Percentiles rank a stretch among this genome's conserved stretches.
These are phyloP conservation scores for Huso huso DNA, from an alignment of 2,797 vertebrate genomes.

Conservation along the genomic window DNA sequence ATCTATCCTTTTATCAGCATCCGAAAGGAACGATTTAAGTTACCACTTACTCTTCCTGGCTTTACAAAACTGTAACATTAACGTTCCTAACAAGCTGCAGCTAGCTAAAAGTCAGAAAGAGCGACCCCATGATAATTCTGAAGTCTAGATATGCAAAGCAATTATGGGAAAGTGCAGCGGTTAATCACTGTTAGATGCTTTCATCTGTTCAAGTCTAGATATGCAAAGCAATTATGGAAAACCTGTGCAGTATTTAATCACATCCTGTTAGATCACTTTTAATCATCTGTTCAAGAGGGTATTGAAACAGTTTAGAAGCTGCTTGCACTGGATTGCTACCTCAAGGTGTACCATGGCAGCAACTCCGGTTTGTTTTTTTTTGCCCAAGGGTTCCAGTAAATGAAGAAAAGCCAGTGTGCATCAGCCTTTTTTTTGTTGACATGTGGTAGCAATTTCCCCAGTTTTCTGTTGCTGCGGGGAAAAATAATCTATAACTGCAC, in stretches of 20 bases:
- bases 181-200: conserved; percentile 14
- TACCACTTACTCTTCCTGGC: no score
- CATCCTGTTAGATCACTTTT: no score
- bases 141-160: conserved; percentile 9
- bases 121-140: background rate
- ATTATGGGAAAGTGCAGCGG: conserved; percentile 12
- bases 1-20: no score
- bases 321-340: conserved; percentile 15
- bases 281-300: conserved; percentile 7
- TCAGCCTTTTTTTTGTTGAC: conserved; percentile 29
- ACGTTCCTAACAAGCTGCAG: no score
- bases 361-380: conserved; percentile 23
- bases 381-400: conserved; percentile 26
- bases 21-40: no score
- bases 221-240: no score
- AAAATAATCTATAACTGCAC: conserved; percentile 26
- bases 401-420: conserved; percentile 27
- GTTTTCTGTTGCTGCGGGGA: conserved; percentile 31
- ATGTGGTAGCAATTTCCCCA: conserved; percentile 45
- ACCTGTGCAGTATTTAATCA: no score
- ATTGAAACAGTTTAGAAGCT: conserved; percentile 1
- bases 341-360: conserved; percentile 13
- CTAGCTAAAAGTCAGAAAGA: background rate
- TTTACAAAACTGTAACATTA: no score
- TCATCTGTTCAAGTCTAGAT: conserved; percentile 11